Evolutionary conservation across 2,113 vertebrate genomes (phyloP).

Genomic region (Passer montanus): DNA sequence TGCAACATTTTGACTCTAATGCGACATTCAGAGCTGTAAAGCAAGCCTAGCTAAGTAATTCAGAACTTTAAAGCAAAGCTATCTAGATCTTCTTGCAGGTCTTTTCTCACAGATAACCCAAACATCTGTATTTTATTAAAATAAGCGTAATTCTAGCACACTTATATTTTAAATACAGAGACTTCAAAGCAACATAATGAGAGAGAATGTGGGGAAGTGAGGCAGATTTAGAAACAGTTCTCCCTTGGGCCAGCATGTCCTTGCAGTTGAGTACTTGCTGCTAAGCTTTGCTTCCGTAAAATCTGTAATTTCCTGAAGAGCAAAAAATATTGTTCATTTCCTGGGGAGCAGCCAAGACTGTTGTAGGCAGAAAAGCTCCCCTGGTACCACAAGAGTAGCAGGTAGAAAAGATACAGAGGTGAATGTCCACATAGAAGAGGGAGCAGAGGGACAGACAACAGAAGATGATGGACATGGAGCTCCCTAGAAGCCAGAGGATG

Average conservation of each 20-base stretch:
- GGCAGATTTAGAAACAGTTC: background rate
- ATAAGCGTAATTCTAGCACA: background rate
- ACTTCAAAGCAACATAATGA: background rate
- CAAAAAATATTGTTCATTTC: background rate
- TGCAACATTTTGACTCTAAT: background rate
- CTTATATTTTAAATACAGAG: background rate
- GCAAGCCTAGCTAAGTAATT: background rate
- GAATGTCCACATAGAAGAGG: background rate
- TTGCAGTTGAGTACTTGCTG: background rate
- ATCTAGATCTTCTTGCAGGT: background rate
- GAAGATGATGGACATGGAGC: background rate
- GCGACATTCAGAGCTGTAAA: background rate
- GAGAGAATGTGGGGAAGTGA: background rate
- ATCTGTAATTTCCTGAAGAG: background rate
- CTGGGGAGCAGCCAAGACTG: background rate
- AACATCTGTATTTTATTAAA: background rate
- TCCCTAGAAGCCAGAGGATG: background rate
- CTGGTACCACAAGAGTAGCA: background rate
- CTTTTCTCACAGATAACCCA: background rate
- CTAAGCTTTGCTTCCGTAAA: background rate
- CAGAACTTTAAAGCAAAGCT: background rate
- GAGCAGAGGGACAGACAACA: background rate
- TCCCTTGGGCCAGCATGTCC: background rate
- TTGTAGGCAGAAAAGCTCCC: background rate
- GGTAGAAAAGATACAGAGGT: background rate